Evolutionary conservation across 1,140 invertebrate species (phyloP).

Genomic region (Zophobas atratus): DNA sequence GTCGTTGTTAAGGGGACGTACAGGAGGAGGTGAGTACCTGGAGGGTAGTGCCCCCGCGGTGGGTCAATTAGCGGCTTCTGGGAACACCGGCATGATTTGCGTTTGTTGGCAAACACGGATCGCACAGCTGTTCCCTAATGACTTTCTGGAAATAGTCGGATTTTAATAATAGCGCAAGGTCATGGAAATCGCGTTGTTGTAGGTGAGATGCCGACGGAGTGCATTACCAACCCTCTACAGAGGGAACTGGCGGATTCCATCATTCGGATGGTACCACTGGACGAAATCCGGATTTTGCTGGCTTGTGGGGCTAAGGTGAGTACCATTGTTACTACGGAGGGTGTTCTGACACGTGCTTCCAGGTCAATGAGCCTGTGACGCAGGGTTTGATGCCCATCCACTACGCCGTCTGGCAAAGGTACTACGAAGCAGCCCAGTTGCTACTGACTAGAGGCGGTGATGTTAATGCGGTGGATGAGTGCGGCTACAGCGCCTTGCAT

Average conservation of each 20-base stretch:
- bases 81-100: background rate
- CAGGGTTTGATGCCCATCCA: slow-evolving; percentile 91
- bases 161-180: slow-evolving; percentile 40
- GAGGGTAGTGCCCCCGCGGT: background rate
- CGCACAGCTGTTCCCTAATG: slow-evolving; percentile 45
- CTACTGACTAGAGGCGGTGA: slow-evolving; percentile 85
- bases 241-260: slow-evolving; percentile 92
- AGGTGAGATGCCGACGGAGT: slow-evolving; percentile 78
- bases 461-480: slow-evolving; percentile 89
- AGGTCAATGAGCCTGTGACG: slow-evolving; percentile 82
- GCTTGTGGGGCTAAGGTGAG: slow-evolving; percentile 87
- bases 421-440: slow-evolving; percentile 85
- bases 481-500: slow-evolving; percentile 92
- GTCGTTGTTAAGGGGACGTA: slow-evolving; percentile 9
- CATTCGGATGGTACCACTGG: slow-evolving; percentile 87
- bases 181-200: slow-evolving; percentile 43
- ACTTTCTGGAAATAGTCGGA: slow-evolving; percentile 48
- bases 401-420: slow-evolving; percentile 91
- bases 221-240: slow-evolving; percentile 83
- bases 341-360: slow-evolving; percentile 30
- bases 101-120: slow-evolving; percentile 46
- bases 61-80: background rate
- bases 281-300: slow-evolving; percentile 88
- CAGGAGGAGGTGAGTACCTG: slow-evolving; percentile 12
- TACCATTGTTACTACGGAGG: slow-evolving; percentile 57